Base-by-base conservation (phyloP, 30 jellyfish, hydroid and myxozoan species). In the Chrysaora quinquecirrha region DNA sequence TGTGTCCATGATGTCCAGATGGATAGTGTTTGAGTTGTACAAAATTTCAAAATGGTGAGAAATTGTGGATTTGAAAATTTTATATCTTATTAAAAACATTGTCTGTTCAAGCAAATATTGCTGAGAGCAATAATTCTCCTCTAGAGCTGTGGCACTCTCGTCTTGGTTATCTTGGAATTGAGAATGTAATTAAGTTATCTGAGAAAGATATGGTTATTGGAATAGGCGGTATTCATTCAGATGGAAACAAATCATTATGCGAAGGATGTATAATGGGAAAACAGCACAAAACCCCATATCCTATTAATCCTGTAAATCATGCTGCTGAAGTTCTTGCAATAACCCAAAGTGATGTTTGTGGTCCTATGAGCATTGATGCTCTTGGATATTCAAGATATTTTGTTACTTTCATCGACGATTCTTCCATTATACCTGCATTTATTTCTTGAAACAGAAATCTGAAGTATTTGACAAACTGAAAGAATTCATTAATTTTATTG, bases 181-280 rank as follows among this genome's bases (percentile, higher is more conserved):
- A 70, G 2, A 74, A 49, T 48, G 47, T 74, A 2, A 35, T 1
- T n/a, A 74, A 74, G 30, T 14, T 74, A 25, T 74, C 86, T 24
- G 35, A 49, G 6, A 2, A 29, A 11, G 29, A 49, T 75, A 74
- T 74, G 86, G 86, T 49, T 6, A 29, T 46, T 74, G 86, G 86
- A 48, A 33, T 74, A 38, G 61, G 29, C 2, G 9, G 18, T 2
- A 74, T 46, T 29, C 76, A 47, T 48, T 3, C 3, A 20, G 50
- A 74, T 74, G 86, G 11, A 20, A 20, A 24, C 30, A 74, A 49
- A 46, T 18, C 76, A 46, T 1, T 32, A 14, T 75, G 76, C 30
- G 87, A 75, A 75, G 63, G 77, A 12, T 75, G 87, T 31, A 25
- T 75, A 11, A 75, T 27, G 47, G 87, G 87, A 58, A 75, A 75